Evolutionary conservation across 2,113 vertebrate species (phyloP), one percentile per base, ranked within the genome.

Genomic region (Etheostoma spectabile): DNA sequence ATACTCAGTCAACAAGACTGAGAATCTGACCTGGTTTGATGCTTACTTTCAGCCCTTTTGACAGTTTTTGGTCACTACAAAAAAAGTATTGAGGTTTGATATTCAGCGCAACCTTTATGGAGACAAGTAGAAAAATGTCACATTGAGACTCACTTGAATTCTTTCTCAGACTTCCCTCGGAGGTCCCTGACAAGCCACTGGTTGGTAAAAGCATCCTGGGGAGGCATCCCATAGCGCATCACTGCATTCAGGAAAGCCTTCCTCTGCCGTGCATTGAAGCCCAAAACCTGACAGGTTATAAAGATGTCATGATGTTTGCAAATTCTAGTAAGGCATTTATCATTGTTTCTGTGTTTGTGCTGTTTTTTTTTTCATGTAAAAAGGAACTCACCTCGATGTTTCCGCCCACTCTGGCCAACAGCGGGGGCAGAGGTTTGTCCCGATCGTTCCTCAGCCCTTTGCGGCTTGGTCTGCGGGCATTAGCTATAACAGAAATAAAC

Each of bases 181-280:
- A 99, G 96, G 89, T 99, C 98, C 57, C 98, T 93, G 84, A 99
- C 98, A 65, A 99, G 96, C 98, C 98, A 99, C 88, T 99, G 98
- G 61, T 98, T 99, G 83, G 97, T 99, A 79, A 99, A 99, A 53
- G 98, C 98, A 91, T 99, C 98, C 94, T 99, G 98, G 33, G 98
- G 98, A 18, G 98, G 98, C 98, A 99, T 99, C 80, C 98, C 98
- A 53, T 99, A 99, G 81, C 98, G 97, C 98, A 99, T 99, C 89
- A 99, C 99, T 24, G 97, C 98, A 72, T 99, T 99, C 85, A 99
- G 95, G 95, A 99, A 99, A 27, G 98, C 98, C 92, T 99, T 99
- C 87, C 98, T 95, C 91, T 99, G 98, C 8, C 98, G 96, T 35
- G 98, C 97, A 4, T 99, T 99, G 93, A 99, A 99, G 78, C 98